Base-by-base conservation (phyloP, 2,888 invertebrate species). In the Teleiodes luculella region DNA sequence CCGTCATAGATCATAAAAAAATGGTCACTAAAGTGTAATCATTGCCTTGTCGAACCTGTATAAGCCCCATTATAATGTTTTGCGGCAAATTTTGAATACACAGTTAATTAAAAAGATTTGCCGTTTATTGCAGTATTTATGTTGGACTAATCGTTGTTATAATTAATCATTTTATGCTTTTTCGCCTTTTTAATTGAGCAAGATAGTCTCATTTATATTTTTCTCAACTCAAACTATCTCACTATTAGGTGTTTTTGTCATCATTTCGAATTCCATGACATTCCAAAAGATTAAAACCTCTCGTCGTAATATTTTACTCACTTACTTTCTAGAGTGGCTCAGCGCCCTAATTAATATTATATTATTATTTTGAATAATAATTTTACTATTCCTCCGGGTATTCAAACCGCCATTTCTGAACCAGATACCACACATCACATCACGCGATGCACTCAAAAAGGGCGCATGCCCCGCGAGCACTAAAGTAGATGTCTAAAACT, bases 41-140 rank as follows among this genome's bases (percentile, higher is more conserved):
- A 65, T 60, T 61, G 56, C 70, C 66, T 68, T 68, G 61, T 56
- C 54, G 53, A 75, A 71, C 74, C 70, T 71, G 72, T 74, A 65
- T 67, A 64, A 64, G 65, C 64, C 57, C 67, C 69, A 52, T 70
- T 64, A 64, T 70, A 64, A 70, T 63, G 59, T 67, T 67, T 55
- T 69, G 67, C 28, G 50, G 68, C 65, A 66, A 66, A 64, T 61
- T 67, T 57, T 31, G n/a, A 49, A 54, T 46, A n/a, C 31, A 14
- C 24, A 50, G 57, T 54, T 58, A 60, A 58, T 60, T 62, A 60
- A 56, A 53, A 58, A 50, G 55, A 41, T 54, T 57, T 54, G 48
- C n/a, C 28, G 28, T 53, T 56, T 50, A 56, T 50, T 50, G 30
- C 46, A 48, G 33, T 35, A 33, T 33, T 8, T 47, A 41, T 33